A percentile compares a stretch with the other conserved stretches of the same genome.
These are phyloP conservation scores for Donacobius atricapilla DNA, from an alignment of 2,113 vertebrate genomes.

Conservation along the genomic window DNA sequence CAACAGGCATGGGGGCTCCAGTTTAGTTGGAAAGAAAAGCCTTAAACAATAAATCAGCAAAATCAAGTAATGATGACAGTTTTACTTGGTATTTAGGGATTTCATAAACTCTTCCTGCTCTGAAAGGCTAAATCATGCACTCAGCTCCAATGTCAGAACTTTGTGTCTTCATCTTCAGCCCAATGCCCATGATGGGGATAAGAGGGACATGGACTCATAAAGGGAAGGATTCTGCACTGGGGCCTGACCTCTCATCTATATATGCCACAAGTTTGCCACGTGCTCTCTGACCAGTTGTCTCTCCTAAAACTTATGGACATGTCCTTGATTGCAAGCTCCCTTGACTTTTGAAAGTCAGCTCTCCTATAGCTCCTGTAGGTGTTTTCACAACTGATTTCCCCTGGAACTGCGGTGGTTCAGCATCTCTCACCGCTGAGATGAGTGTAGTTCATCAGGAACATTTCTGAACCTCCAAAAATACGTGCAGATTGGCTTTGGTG, in stretches of 20 bases:
- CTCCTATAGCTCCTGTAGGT: neutral
- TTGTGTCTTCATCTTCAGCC: neutral
- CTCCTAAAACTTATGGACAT: neutral
- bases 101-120: neutral
- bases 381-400: neutral
- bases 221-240: neutral
- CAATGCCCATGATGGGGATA: accelerated
- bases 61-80: neutral
- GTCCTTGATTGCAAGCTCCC: neutral
- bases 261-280: neutral
- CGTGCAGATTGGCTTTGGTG: neutral
- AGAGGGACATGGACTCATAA: accelerated
- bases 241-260: accelerated
- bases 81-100: neutral
- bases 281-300: neutral
- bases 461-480: constrained; percentile 17
- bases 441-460: neutral
- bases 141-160: neutral
- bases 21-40: neutral
- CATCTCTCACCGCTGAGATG: neutral
- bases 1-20: neutral
- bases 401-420: neutral
- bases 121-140: neutral
- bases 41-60: neutral
- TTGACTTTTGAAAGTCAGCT: neutral